These are phyloP conservation scores for Aspidapion aeneum DNA, from an alignment of 2,888 invertebrate genomes.

Conservation along the genomic window DNA sequence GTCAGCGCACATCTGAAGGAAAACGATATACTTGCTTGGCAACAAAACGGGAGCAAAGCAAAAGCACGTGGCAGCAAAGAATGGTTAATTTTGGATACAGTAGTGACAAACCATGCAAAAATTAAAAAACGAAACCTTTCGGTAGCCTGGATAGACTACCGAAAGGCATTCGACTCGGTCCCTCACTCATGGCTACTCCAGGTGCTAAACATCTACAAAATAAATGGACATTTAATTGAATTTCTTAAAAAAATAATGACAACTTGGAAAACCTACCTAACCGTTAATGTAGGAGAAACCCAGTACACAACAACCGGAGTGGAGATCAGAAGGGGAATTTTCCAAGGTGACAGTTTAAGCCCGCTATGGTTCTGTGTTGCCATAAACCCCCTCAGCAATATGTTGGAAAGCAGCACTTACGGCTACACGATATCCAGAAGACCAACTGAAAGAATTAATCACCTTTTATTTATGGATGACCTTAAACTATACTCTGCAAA, in stretches of 20 bases:
- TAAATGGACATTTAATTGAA: neutral
- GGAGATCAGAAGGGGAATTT: neutral
- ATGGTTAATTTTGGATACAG: neutral
- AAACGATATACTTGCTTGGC: neutral
- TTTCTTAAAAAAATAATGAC: neutral
- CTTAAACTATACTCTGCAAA: neutral
- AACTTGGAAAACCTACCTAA: neutral
- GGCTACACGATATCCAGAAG: neutral
- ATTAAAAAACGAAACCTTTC: constrained; percentile 1
- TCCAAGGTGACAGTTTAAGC: no score
- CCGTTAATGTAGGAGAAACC: neutral
- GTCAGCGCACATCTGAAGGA: neutral
- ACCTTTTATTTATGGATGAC: neutral
- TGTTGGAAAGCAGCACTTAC: neutral
- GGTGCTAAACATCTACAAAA: neutral
- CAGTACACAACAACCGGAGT: neutral
- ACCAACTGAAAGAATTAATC: neutral
- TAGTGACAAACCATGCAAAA: neutral
- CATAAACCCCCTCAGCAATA: neutral
- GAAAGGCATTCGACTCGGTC: constrained; percentile 8
- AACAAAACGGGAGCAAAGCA: constrained; percentile 4
- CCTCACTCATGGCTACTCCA: constrained; percentile 5
- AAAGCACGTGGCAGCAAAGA: neutral
- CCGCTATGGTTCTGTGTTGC: neutral
- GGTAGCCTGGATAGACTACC: constrained; percentile 5